Evolutionary conservation across 2,888 invertebrate species (phyloP), one percentile per base, ranked within the genome.

Genomic region (Resseliella maxima): DNA sequence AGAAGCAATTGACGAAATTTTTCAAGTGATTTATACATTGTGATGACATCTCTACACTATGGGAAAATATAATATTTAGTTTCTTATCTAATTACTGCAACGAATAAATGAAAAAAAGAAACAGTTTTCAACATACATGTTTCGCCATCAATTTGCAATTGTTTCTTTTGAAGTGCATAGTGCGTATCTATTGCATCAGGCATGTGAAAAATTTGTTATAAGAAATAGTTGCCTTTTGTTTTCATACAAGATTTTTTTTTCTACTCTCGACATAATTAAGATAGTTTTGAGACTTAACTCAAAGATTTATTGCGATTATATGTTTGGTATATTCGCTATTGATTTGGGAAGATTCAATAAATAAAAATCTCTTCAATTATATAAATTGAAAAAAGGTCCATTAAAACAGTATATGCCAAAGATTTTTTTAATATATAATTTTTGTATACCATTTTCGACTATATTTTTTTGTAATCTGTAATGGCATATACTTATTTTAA

Each of bases 101-200:
- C 50, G 50, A 50, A 21, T 50, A 50, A 50, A 50, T 21, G 50
- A 50, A 21, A 8, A 21, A 6, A 50, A 6, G 50, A 50, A 18
- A 50, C 24, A 59, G n/a, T 59, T 59, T n/a, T 59, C 50, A 18
- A 50, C 2, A 50, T n/a, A 24, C 5, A n/a, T n/a, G 10, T n/a
- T 59, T 59, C 24, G 59, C 59, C 59, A 59, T 59, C 59, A 24
- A n/a, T 24, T 59, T 24, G 59, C 59, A 24, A 59, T 24, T 59
- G 59, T 59, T 59, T 59, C 24, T 24, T 59, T 24, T 24, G 24
- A 24, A 59, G 59, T 59, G 59, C 59, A 59, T 24, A 59, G 59
- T 24, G 59, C 59, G 59, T 59, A 24, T 24, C 59, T n/a, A 3
- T 59, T 59, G 59, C 59, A 59, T 59, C 59, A 59, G 59, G 24